phyloP scores from a whole-genome alignment of 2,797 vertebrate genomes.

The Pseudopleuronectes americanus region DNA sequence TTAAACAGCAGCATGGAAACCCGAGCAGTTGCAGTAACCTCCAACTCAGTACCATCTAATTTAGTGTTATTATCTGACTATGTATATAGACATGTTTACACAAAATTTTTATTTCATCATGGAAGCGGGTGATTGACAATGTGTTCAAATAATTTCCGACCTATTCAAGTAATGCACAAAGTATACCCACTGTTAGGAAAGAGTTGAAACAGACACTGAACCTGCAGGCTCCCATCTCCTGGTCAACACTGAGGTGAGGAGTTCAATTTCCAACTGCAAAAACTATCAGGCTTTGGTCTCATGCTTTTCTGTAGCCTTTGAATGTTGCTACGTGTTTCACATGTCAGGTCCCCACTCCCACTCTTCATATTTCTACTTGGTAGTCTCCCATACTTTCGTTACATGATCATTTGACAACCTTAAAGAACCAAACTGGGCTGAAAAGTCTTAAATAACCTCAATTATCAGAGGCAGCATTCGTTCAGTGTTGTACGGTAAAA shows the following conservation, averaged over 20 bases:
- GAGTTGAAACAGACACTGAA: neutral
- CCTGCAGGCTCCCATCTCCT: neutral
- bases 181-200: neutral
- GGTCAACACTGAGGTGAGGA: neutral
- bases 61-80: neutral
- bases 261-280: neutral
- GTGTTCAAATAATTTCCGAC: no score
- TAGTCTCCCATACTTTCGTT: neutral
- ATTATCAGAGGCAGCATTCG: neutral
- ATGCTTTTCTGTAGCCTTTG: slow-evolving; percentile 7
- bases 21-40: slow-evolving; percentile 28
- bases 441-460: neutral
- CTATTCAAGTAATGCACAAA: no score
- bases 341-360: neutral
- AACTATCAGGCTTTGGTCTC: neutral
- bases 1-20: slow-evolving; percentile 36
- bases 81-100: neutral
- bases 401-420: slow-evolving; percentile 7
- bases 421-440: neutral
- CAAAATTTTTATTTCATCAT: neutral
- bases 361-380: neutral
- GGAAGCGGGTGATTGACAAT: neutral
- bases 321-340: neutral
- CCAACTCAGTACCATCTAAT: slow-evolving; percentile 3
- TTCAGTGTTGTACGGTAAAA: neutral